Base-by-base conservation (phyloP, 2,888 invertebrate species). In the Athalia rosae region DNA sequence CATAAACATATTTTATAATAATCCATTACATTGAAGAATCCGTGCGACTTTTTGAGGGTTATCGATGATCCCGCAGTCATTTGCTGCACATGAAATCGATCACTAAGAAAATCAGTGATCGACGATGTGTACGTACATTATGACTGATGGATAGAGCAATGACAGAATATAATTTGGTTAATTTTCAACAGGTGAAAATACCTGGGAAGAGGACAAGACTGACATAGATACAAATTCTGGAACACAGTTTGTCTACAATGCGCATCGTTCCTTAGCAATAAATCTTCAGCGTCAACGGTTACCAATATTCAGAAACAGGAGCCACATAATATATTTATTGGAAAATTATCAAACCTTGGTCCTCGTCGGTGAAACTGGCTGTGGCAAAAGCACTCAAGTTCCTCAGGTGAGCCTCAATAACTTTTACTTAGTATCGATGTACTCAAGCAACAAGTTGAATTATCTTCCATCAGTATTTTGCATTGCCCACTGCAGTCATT, bases 351-450 rank as follows among this genome's bases (percentile, higher is more conserved):
- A 98, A 90, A 96, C 96, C 0, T 91, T 99, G 64, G 94, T 99
- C 74, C 91, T 97, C 77, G 93, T 96, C 61, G 99, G 99, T 3
- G 99, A 99, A 89, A 98, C 99, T 3, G 99, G 99, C 45, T 97
- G 96, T 84, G 98, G 99, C 53, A 97, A 99, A 90, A 98, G 98
- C 87, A 99, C 98, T 0, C 98, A 98, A 91, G 94, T 98, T 80
- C 97, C 98, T 69, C 97, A 97, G 94, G 97, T 97, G 90, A 91
- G 91, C 89, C 76, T 41, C 13, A 15, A 4, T 58, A 47, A 4
- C n/a, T 56, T 67, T 41, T 2, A 28, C 28, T 4, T 59, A 77
- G 67, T 41, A 47, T 11, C 3, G 7, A 41, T n/a, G 0, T 28
- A 28, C 28, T 28, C 28, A 0, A 28, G 28, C 28, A 28, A 28